Conservation (phyloP, 2,113 vertebrate genomes). For the Picathartes gymnocephalus region DNA sequence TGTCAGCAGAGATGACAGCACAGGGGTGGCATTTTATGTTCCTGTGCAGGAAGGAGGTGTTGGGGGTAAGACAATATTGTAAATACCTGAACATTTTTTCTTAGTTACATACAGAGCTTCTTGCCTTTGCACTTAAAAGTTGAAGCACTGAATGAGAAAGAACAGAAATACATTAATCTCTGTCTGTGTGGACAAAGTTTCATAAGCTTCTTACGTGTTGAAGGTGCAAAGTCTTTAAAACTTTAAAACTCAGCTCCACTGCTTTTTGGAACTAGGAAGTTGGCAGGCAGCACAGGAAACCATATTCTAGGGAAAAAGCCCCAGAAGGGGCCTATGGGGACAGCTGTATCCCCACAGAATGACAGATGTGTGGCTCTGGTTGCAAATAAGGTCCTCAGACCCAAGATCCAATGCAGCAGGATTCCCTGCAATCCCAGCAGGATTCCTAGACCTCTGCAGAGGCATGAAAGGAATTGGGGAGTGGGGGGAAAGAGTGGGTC, state of each 20-base stretch:
- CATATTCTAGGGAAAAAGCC: background rate
- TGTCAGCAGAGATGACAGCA: background rate
- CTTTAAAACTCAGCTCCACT: background rate
- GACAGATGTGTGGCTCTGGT: background rate
- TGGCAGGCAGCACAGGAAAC: slow-evolving; percentile 9
- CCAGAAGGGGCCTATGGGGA: background rate
- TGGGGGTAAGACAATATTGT: background rate
- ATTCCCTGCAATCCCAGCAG: background rate
- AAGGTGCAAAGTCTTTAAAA: slow-evolving; percentile 36
- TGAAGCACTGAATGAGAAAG: background rate
- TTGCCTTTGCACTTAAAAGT: background rate
- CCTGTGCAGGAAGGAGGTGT: background rate
- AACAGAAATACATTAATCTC: slow-evolving; percentile 27
- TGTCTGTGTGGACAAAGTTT: background rate
- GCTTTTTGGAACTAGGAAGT: background rate
- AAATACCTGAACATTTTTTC: background rate
- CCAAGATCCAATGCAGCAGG: background rate
- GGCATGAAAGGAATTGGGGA: background rate
- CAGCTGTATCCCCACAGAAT: background rate
- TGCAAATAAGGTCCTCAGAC: background rate
- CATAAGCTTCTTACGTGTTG: slow-evolving; percentile 11
- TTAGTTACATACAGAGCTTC: background rate
- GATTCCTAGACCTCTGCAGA: background rate
- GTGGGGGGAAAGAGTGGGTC: background rate
- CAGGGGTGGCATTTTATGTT: background rate